Evolutionary conservation across 64 coral and sea anemone species (phyloP).

Genomic region (Platygyra sinensis): DNA sequence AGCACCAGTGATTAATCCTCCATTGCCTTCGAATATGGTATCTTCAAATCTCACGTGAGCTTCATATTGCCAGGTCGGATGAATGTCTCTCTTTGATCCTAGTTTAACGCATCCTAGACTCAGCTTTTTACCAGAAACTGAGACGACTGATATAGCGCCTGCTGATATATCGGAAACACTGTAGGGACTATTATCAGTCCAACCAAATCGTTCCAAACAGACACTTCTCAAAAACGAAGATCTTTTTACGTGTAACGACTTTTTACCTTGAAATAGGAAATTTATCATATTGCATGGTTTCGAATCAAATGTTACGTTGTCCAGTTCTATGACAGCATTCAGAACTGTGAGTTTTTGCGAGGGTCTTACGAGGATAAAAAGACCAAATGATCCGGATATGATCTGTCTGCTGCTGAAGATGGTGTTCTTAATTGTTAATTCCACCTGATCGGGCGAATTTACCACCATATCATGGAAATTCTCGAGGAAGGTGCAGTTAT

Average conservation of each 20-base stretch:
- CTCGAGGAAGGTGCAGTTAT: conserved; percentile 3
- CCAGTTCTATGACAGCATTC: background rate
- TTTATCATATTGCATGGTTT: background rate
- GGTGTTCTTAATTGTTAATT: background rate
- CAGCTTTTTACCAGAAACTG: background rate
- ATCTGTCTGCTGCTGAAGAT: background rate
- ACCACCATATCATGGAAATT: background rate
- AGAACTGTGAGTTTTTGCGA: background rate
- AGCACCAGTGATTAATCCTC: background rate
- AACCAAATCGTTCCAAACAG: background rate
- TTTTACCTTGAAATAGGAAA: background rate
- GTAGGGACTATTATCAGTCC: background rate
- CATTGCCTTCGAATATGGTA: background rate
- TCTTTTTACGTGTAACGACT: background rate
- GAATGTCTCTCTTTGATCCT: background rate
- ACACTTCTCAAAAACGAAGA: background rate
- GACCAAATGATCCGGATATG: background rate
- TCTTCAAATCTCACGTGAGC: background rate
- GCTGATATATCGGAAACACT: background rate
- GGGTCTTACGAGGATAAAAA: background rate
- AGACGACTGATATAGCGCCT: background rate
- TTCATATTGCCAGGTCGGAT: background rate
- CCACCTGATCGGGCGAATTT: background rate
- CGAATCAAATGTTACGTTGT: background rate
- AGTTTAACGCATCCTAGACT: background rate